Percentiles rank a stretch among this genome's conserved stretches.
These are phyloP conservation scores for Ambastaia sidthimunki DNA, from an alignment of 2,797 vertebrate genomes.

Conservation along the genomic window DNA sequence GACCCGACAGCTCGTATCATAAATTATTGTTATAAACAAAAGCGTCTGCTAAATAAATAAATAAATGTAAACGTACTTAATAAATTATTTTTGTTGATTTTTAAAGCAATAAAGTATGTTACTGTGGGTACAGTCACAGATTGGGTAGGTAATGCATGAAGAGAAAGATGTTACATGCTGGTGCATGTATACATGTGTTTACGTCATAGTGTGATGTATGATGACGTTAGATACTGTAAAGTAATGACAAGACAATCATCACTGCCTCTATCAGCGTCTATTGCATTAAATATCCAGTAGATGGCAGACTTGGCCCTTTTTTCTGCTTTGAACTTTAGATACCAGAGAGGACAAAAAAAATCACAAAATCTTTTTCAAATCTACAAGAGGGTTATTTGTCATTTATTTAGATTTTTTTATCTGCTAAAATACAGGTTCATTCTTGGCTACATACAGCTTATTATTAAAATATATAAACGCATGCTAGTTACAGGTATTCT, in stretches of 20 bases:
- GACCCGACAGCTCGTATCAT: no score
- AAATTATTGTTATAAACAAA: no score
- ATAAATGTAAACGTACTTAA: no score
- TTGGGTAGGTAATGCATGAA: no score
- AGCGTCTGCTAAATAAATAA: no score
- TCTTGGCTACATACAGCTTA: constrained; percentile 75
- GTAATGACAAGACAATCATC: no score
- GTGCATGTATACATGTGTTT: no score
- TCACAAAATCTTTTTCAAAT: constrained; percentile 77
- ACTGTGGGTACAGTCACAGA: no score
- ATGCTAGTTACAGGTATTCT: constrained; percentile 71
- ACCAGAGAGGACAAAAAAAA: constrained; percentile 61
- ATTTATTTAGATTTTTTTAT: constrained; percentile 53
- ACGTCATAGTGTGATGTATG: neutral
- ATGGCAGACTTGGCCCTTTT: constrained; percentile 29
- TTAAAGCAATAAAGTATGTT: no score
- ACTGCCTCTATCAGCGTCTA: neutral
- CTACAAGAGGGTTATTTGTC: constrained; percentile 77
- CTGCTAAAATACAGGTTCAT: constrained; percentile 65
- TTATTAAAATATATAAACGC: constrained; percentile 83
- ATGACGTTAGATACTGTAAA: neutral
- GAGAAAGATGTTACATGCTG: no score
- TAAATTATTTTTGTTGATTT: no score
- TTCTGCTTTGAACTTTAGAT: neutral
- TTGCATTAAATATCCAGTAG: constrained; percentile 23